Conservation (phyloP, 2,888 invertebrate genomes). For the Orthonevra nobilis region DNA sequence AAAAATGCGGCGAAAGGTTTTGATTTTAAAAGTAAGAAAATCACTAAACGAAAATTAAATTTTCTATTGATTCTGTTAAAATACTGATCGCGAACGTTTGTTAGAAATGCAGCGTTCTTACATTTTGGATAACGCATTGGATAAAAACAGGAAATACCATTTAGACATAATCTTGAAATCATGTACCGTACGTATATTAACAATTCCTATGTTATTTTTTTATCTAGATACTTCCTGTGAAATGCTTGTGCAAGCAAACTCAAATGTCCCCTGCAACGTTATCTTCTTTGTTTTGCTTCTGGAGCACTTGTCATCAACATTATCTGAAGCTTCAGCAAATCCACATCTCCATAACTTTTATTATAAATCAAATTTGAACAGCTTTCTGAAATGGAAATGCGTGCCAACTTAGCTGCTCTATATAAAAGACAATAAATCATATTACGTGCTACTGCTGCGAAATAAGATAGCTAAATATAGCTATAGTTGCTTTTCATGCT, state of each 20-base stretch:
- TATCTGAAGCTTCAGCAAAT: conserved; percentile 1
- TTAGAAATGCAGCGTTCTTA: too few species aligned
- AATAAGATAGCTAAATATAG: conserved; percentile 12
- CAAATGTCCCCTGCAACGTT: conserved; percentile 3
- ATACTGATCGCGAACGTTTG: too few species aligned
- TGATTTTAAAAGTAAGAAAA: too few species aligned
- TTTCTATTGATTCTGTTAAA: too few species aligned
- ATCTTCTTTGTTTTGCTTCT: not conserved
- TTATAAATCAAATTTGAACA: conserved; percentile 19
- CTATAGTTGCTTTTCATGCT: not conserved
- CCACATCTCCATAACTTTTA: conserved; percentile 7
- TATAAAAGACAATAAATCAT: not conserved
- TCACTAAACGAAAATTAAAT: too few species aligned
- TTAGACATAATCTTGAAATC: too few species aligned
- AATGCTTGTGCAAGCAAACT: not conserved
- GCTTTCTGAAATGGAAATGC: not conserved
- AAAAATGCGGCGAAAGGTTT: too few species aligned
- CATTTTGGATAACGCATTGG: too few species aligned
- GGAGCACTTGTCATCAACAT: conserved; percentile 2
- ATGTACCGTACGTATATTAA: too few species aligned
- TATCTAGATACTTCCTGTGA: conserved; percentile 8
- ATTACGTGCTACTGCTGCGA: conserved; percentile 4
- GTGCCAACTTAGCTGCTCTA: not conserved
- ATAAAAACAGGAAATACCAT: too few species aligned
- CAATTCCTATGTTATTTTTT: too few species aligned